Evolutionary conservation across 2,797 vertebrate genomes (phyloP).

Genomic region (Acanthiza pusilla): DNA sequence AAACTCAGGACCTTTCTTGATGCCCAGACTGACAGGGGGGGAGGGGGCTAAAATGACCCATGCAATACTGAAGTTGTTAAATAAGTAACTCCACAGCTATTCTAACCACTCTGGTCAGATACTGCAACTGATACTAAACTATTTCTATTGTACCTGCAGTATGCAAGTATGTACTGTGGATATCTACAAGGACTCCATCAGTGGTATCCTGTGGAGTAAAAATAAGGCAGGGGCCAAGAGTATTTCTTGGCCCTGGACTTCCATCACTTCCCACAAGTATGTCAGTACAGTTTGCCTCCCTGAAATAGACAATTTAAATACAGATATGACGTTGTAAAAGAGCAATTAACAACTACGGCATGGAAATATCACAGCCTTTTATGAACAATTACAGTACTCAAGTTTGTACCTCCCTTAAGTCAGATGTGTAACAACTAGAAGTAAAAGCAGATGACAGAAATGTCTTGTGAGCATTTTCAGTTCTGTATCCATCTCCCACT

Average conservation of each 20-base stretch:
- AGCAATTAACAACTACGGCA: background rate
- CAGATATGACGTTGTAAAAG: background rate
- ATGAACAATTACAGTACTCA: background rate
- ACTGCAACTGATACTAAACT: background rate
- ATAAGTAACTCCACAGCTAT: background rate
- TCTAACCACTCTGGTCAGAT: background rate
- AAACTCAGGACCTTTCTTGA: background rate
- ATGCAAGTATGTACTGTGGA: background rate
- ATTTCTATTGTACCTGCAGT: background rate
- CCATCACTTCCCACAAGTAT: background rate
- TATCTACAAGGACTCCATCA: background rate
- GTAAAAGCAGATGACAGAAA: background rate
- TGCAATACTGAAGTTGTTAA: background rate
- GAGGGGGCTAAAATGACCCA: background rate
- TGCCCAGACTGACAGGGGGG: background rate
- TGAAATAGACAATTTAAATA: background rate
- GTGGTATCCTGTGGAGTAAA: background rate
- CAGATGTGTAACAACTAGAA: background rate
- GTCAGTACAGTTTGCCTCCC: background rate
- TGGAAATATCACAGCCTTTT: background rate
- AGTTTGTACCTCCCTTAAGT: background rate
- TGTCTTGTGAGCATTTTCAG: background rate
- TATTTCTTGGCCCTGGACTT: background rate
- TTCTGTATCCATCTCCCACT: background rate
- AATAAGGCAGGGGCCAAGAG: background rate